These are phyloP conservation scores for Euwallacea fornicatus DNA, from an alignment of 1,140 invertebrate species.

Conservation along the genomic window DNA sequence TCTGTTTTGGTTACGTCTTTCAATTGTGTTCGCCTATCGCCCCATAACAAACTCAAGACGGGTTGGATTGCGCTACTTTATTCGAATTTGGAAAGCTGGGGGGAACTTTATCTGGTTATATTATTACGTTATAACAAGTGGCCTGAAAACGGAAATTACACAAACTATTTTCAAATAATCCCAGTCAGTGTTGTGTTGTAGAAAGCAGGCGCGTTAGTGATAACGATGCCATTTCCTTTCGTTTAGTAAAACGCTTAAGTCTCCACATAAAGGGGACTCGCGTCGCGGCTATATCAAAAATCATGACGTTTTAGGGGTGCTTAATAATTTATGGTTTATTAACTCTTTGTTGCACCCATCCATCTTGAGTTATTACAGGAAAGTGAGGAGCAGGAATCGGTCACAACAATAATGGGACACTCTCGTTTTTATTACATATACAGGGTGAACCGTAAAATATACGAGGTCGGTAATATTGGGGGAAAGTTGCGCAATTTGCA, in stretches of 20 bases:
- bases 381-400: no score
- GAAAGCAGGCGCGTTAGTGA: conserved; percentile 43
- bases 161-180: conserved; percentile 53
- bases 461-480: no score
- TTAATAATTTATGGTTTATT: conserved; percentile 9
- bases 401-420: no score
- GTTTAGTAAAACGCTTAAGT: conserved; percentile 43
- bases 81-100: conserved; percentile 19
- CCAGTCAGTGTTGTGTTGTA: conserved; percentile 46
- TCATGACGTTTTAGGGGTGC: conserved; percentile 25
- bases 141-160: conserved; percentile 51
- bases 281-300: conserved; percentile 18
- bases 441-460: no score
- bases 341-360: no score
- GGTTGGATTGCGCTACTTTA: background rate
- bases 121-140: conserved; percentile 53
- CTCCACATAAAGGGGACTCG: conserved; percentile 14
- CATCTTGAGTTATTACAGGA: no score
- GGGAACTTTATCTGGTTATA: conserved; percentile 43
- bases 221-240: conserved; percentile 47
- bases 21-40: background rate
- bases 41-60: conserved; percentile 4
- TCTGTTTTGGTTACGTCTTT: background rate
- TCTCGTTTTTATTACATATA: no score
- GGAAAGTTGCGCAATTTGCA: no score